Evolutionary conservation across 2,888 invertebrate species (phyloP).

Genomic region (Mantis religiosa): DNA sequence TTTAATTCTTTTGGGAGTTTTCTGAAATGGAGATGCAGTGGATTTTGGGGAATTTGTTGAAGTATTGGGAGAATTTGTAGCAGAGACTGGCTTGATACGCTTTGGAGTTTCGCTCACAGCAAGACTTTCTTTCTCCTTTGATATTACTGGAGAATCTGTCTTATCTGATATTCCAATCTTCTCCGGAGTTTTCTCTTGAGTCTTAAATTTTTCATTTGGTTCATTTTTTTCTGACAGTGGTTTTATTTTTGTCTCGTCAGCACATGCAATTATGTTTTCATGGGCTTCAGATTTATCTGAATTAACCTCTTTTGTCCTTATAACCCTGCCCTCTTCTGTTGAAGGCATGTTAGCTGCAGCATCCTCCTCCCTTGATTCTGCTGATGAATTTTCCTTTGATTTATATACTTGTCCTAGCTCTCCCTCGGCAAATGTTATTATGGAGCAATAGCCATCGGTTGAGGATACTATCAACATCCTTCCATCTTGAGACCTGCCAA

Average conservation of each 20-base stretch:
- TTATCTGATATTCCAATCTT: neutral
- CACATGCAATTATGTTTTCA: no score
- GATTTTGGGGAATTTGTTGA: neutral
- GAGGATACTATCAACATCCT: slow-evolving; percentile 71
- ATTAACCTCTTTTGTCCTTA: no score
- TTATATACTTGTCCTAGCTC: slow-evolving; percentile 65
- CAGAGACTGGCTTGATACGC: neutral
- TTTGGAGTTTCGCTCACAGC: neutral
- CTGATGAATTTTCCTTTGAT: neutral
- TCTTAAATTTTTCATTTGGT: neutral
- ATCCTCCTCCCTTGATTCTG: neutral
- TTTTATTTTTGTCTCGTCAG: no score
- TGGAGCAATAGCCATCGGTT: slow-evolving; percentile 85
- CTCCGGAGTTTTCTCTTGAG: neutral
- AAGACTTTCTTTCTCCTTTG: neutral
- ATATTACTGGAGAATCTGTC: neutral
- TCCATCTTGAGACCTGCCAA: slow-evolving; percentile 68
- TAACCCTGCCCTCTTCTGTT: no score
- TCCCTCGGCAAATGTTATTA: slow-evolving; percentile 68
- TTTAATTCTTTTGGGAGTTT: neutral
- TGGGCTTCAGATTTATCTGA: no score
- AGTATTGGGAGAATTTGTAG: neutral
- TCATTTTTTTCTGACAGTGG: no score
- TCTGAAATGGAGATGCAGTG: neutral
- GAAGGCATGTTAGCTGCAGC: no score